phyloP scores from a whole-genome alignment of 2,888 invertebrate species.

The Abrostola triplasia region DNA sequence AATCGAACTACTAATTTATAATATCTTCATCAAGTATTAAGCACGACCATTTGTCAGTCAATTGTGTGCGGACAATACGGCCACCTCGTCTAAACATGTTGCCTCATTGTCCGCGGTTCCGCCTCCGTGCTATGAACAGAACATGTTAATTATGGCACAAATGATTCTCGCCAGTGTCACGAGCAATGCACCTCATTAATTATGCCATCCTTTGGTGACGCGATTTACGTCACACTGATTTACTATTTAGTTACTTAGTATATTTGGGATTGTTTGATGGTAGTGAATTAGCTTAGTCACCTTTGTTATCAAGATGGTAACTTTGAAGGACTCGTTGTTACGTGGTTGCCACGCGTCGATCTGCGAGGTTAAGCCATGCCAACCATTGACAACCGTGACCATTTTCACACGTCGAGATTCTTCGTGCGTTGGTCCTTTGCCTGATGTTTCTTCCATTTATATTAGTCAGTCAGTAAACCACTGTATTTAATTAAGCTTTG shows the following conservation, averaged over 20 bases:
- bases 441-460: no score
- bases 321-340: no score
- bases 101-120: conserved; percentile 61
- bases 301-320: not conserved
- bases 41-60: conserved; percentile 62
- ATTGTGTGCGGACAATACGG: conserved; percentile 65
- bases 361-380: no score
- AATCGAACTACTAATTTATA: conserved; percentile 44
- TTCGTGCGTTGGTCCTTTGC: no score
- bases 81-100: conserved; percentile 61
- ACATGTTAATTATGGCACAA: conserved; percentile 76
- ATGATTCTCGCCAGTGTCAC: conserved; percentile 72
- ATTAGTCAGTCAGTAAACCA: no score
- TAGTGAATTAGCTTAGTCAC: not conserved
- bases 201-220: conserved; percentile 63
- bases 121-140: conserved; percentile 54
- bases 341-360: no score
- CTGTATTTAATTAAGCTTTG: no score
- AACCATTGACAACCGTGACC: no score
- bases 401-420: no score
- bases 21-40: conserved; percentile 52
- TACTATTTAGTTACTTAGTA: conserved; percentile 34
- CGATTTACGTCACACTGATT: conserved; percentile 61
- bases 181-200: conserved; percentile 70
- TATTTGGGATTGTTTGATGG: not conserved